A percentile compares a stretch with the other conserved stretches of the same genome.
Evolutionary conservation across 2,888 invertebrate species (phyloP).

Genomic region (Calliopum simillimum): DNA sequence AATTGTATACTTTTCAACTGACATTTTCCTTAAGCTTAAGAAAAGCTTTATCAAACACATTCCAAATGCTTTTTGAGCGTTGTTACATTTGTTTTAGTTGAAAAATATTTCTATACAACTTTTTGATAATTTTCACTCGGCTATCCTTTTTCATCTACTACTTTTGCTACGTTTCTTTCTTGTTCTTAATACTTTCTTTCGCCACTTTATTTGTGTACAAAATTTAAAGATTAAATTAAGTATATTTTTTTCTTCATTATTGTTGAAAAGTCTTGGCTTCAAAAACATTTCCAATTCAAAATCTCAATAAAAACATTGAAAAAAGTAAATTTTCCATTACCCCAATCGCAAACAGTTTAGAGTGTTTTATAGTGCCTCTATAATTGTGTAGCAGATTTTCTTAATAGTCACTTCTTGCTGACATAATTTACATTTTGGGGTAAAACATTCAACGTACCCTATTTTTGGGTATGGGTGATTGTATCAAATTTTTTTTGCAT

Average conservation of each 20-base stretch:
- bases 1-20: conserved; percentile 1
- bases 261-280: background rate
- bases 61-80: background rate
- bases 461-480: too few relatives aligned
- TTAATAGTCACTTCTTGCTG: conserved; percentile 6
- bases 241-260: conserved; percentile 12
- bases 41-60: background rate
- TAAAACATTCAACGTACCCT: background rate
- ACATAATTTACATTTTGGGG: conserved; percentile 9
- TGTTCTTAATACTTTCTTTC: background rate
- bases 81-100: too few relatives aligned
- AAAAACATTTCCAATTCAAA: background rate
- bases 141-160: background rate
- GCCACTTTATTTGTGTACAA: background rate
- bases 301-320: background rate
- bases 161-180: too few relatives aligned
- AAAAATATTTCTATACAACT: too few relatives aligned
- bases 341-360: too few relatives aligned
- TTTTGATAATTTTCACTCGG: background rate
- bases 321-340: background rate
- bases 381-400: conserved; percentile 1
- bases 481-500: too few relatives aligned
- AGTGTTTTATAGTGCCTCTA: too few relatives aligned
- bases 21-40: background rate
- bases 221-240: conserved; percentile 32